Evolutionary conservation across 1,140 invertebrate genomes (phyloP), one percentile per base, ranked within the genome.

Genomic region (Lepidostoma basale): DNA sequence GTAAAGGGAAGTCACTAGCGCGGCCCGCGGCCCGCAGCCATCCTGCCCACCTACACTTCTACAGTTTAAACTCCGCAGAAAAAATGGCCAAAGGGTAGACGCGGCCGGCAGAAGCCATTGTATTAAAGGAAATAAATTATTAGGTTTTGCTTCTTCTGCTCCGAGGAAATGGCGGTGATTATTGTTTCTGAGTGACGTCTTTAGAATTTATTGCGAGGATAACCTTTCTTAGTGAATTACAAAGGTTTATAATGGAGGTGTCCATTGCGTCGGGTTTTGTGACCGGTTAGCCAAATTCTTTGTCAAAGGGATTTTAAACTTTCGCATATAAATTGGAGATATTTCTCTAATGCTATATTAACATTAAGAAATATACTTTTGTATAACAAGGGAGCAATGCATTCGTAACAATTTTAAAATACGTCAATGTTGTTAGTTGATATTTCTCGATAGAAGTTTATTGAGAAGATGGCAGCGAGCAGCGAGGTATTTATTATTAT

Each of bases 121-220:
- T 63, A 63, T 63, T 63, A 63, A 30, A 49, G 23, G 62, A 63
- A 63, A 63, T 63, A 63, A 63, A 63, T 63, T 63, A 63, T 63
- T 52, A 49, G 62, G 33, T 60, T 63, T 49, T 20, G 62, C 44
- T 63, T 49, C 45, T 63, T 26, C 25, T 42, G n/a, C 22, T 30
- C 42, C 36, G 20, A 30, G 44, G 28, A 63, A 63, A 25, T 3
- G 62, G 9, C 62, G 42, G 62, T 36, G 62, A 63, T 63, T 49
- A 63, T 63, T 63, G 62, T 63, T 49, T 63, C 45, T 63, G 62
- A 49, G 16, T 63, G 62, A 63, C 62, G 28, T 28, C 44, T 63
- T 22, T 18, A 47, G 25, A 49, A 63, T 63, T 63, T 63, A 63
- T 63, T 63, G 62, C 62, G 20, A 52, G 28, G 28, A 26, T 33